phyloP scores from a whole-genome alignment of 2,113 vertebrate species.

The Tychaedon coryphoeus region DNA sequence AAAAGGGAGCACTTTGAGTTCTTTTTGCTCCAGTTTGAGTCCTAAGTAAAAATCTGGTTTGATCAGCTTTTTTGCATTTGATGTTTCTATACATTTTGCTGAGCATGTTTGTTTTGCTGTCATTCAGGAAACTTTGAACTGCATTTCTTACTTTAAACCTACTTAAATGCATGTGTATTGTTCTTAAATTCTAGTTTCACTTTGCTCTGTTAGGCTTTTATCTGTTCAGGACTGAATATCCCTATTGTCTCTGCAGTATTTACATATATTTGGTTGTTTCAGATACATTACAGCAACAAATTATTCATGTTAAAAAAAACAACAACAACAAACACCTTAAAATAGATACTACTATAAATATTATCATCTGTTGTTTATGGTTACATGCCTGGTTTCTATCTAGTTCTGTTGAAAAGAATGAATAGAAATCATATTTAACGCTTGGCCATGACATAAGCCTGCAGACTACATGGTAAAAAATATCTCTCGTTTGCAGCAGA shows the following conservation, averaged over 20 bases:
- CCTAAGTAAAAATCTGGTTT: neutral
- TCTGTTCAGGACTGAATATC: neutral
- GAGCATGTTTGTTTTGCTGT: neutral
- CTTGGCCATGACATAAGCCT: neutral
- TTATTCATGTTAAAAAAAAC: neutral
- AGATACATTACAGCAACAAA: neutral
- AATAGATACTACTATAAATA: slow-evolving; percentile 1
- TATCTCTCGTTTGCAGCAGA: neutral
- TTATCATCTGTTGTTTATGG: neutral
- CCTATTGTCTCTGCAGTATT: neutral
- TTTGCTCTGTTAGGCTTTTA: neutral
- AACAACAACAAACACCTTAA: neutral
- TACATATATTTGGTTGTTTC: neutral
- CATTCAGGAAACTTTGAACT: neutral
- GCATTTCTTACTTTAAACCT: neutral
- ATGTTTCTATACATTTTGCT: neutral
- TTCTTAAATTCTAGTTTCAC: neutral
- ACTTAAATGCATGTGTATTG: neutral
- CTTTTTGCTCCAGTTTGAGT: neutral
- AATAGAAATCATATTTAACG: slow-evolving; percentile 20
- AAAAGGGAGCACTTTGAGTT: neutral
- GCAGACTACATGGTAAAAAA: slow-evolving; percentile 2
- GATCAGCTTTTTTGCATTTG: neutral
- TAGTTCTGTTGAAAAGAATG: neutral
- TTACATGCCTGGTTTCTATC: neutral